phyloP scores from a whole-genome alignment of 2,797 vertebrate genomes.

The Fistularia commersonii region DNA sequence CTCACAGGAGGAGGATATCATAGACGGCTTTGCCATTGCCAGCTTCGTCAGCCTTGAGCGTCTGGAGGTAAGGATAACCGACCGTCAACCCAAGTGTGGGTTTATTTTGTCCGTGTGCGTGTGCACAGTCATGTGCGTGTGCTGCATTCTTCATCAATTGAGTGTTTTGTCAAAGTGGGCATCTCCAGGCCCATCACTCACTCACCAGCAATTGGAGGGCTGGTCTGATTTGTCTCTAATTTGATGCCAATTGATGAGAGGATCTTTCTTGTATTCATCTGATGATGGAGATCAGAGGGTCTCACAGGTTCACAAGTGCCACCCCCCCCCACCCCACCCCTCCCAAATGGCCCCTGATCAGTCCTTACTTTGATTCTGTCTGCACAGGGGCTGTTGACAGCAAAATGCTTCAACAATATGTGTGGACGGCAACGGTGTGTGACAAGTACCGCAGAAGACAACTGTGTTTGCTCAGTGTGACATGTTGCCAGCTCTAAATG shows the following conservation, averaged over 20 bases:
- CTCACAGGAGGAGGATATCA: conserved; percentile 95
- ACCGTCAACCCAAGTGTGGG: conserved; percentile 36
- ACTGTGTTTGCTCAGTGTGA: conserved; percentile 15
- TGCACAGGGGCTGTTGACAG: background rate
- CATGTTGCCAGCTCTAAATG: conserved; percentile 32
- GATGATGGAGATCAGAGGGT: conserved; percentile 10
- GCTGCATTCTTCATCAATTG: conserved; percentile 30
- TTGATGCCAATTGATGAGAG: conserved; percentile 26
- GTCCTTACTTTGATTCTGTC: background rate
- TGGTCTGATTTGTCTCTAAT: conserved; percentile 20
- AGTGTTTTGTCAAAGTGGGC: conserved; percentile 11
- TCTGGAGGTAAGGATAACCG: conserved; percentile 82
- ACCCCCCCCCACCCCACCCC: too few relatives aligned
- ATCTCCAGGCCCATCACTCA: background rate
- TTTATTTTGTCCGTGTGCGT: background rate
- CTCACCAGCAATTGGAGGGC: conserved; percentile 15
- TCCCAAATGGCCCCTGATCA: background rate
- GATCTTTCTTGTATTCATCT: conserved; percentile 9
- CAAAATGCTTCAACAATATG: background rate
- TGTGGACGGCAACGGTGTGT: conserved; percentile 21
- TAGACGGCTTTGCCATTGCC: conserved; percentile 95
- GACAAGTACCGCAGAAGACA: conserved; percentile 13
- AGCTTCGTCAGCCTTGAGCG: conserved; percentile 93
- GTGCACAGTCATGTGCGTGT: background rate
- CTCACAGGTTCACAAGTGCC: too few relatives aligned